A percentile compares a stretch with the other conserved stretches of the same genome.
phyloP scores from a whole-genome alignment of 2,888 invertebrate genomes.

The Polydrusus tereticollis region DNA sequence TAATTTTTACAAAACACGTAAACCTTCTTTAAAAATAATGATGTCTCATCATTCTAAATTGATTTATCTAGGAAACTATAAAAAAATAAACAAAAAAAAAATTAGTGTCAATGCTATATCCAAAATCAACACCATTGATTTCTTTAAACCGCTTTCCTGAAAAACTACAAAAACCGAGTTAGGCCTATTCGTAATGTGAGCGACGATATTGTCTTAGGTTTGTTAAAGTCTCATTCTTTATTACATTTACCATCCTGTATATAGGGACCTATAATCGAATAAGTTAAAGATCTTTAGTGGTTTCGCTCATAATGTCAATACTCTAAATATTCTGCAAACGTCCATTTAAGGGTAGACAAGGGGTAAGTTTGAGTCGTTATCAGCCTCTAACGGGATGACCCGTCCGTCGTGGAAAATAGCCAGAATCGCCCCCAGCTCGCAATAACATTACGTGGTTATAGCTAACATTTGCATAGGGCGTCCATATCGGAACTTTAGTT shows the following conservation, averaged over 20 bases:
- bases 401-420: slow-evolving; percentile 62
- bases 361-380: slow-evolving; percentile 60
- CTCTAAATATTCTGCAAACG: slow-evolving; percentile 46
- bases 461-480: slow-evolving; percentile 50
- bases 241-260: slow-evolving; percentile 1
- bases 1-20: no score
- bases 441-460: slow-evolving; percentile 60
- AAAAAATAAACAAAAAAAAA: no score
- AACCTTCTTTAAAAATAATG: no score
- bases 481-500: slow-evolving; percentile 45
- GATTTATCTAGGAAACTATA: no score
- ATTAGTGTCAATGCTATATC: no score
- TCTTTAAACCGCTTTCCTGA: no score
- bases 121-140: no score
- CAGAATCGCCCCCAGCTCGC: slow-evolving; percentile 54
- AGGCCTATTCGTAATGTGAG: no score
- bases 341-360: slow-evolving; percentile 46
- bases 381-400: slow-evolving; percentile 65
- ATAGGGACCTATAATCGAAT: slow-evolving; percentile 7
- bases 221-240: no score
- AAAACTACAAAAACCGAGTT: no score
- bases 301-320: slow-evolving; percentile 46
- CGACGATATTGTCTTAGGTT: no score
- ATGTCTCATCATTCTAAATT: no score
- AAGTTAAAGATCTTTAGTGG: slow-evolving; percentile 44